Conservation (phyloP, 23 tunicate genomes). For the Ascidia mentula region DNA sequence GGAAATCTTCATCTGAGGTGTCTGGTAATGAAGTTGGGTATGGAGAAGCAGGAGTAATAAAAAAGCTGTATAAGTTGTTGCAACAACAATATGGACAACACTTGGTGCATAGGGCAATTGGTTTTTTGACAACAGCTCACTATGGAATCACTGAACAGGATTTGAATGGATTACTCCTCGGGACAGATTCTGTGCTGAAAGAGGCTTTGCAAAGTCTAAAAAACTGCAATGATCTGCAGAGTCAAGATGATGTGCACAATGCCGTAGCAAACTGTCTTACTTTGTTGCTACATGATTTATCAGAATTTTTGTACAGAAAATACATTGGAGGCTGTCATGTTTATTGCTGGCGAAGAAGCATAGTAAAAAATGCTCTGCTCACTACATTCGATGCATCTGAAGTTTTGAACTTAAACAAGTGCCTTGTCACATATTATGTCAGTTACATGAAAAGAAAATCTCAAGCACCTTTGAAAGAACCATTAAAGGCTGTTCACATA, state of each 20-base stretch:
- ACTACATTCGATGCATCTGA: slow-evolving; percentile 1
- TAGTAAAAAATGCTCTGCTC: background rate
- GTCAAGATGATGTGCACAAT: background rate
- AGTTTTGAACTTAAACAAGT: background rate
- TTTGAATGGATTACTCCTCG: slow-evolving; percentile 19
- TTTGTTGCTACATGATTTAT: slow-evolving; percentile 26
- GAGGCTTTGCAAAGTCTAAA: background rate
- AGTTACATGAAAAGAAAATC: slow-evolving; percentile 22
- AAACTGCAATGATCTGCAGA: background rate
- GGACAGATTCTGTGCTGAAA: background rate
- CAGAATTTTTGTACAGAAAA: slow-evolving; percentile 13
- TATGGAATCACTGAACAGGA: slow-evolving; percentile 39
- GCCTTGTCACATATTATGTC: slow-evolving; percentile 15
- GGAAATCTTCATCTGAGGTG: slow-evolving; percentile 39
- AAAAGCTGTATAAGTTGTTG: background rate
- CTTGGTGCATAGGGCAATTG: slow-evolving; percentile 21
- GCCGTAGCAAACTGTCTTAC: background rate
- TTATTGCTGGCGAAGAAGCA: slow-evolving; percentile 30
- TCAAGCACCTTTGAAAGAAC: slow-evolving; percentile 14
- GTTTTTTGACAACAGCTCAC: slow-evolving; percentile 13
- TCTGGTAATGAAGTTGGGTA: slow-evolving; percentile 20
- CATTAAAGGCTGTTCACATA: slow-evolving; percentile 33
- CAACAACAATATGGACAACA: slow-evolving; percentile 27
- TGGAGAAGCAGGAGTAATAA: slow-evolving; percentile 11
- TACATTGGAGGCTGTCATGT: slow-evolving; percentile 28